Percentiles rank a stretch among this genome's conserved stretches.
phyloP scores from a whole-genome alignment of 2,888 invertebrate species.

The Ornithoptera priamus region DNA sequence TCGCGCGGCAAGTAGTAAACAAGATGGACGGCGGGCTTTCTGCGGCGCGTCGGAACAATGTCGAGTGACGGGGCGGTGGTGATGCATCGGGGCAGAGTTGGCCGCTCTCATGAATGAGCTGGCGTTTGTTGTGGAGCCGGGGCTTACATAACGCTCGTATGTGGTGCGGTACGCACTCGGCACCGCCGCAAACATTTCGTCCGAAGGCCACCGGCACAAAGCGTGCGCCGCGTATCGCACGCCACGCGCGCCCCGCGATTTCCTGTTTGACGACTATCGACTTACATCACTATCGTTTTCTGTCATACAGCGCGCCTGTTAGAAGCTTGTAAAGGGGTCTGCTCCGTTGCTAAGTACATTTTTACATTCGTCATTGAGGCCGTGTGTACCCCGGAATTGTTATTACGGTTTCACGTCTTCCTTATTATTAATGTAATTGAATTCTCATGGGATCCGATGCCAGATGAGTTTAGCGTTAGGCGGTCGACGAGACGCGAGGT shows the following conservation, averaged over 20 bases:
- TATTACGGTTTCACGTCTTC: slow-evolving; percentile 68
- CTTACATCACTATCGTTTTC: slow-evolving; percentile 79
- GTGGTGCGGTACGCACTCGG: slow-evolving; percentile 51
- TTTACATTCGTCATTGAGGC: slow-evolving; percentile 65
- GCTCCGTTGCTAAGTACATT: slow-evolving; percentile 69
- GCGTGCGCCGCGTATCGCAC: slow-evolving; percentile 64
- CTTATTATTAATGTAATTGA: slow-evolving; percentile 62
- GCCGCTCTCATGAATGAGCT: slow-evolving; percentile 68
- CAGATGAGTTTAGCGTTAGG: slow-evolving; percentile 41
- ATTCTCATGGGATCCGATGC: slow-evolving; percentile 46
- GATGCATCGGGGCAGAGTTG: slow-evolving; percentile 51
- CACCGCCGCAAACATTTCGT: slow-evolving; percentile 66
- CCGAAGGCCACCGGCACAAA: slow-evolving; percentile 70
- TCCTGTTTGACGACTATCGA: slow-evolving; percentile 79
- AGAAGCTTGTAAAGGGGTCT: slow-evolving; percentile 74
- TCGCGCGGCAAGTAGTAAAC: slow-evolving; percentile 46
- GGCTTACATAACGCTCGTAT: slow-evolving; percentile 67
- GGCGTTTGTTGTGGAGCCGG: slow-evolving; percentile 61
- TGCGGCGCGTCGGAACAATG: slow-evolving; percentile 33
- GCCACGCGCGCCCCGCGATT: slow-evolving; percentile 75
- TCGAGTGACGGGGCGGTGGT: slow-evolving; percentile 39
- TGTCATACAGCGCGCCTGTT: slow-evolving; percentile 68
- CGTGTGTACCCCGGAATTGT: slow-evolving; percentile 63
- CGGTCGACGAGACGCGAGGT: slow-evolving; percentile 51
- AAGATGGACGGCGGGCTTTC: slow-evolving; percentile 36